These are phyloP conservation scores for Acanthochromis polyacanthus DNA, from an alignment of 2,113 vertebrate genomes.

Conservation along the genomic window DNA sequence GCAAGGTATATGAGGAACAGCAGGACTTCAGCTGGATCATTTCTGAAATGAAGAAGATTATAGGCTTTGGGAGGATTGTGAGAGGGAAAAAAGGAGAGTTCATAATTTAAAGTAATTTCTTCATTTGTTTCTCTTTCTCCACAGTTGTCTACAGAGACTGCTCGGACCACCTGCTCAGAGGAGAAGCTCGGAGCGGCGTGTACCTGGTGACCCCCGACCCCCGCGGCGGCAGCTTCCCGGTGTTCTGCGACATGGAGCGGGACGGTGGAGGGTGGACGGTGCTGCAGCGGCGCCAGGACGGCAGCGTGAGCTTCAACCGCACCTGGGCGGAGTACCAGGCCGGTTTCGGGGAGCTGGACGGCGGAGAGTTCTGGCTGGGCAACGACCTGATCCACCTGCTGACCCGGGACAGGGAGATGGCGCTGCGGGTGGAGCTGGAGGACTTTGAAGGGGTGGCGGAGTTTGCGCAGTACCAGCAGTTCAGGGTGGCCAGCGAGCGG, in stretches of 20 bases:
- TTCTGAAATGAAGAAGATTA: background rate
- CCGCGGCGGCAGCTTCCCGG: slow-evolving; percentile 86
- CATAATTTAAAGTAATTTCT: background rate
- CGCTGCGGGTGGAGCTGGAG: slow-evolving; percentile 93
- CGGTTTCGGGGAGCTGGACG: slow-evolving; percentile 90
- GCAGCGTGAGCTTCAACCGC: slow-evolving; percentile 92
- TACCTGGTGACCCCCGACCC: slow-evolving; percentile 89
- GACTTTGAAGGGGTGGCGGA: slow-evolving; percentile 88
- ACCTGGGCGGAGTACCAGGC: slow-evolving; percentile 92
- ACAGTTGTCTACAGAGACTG: slow-evolving; percentile 86
- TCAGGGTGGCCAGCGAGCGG: slow-evolving; percentile 92
- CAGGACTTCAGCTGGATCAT: background rate
- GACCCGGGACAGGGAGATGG: slow-evolving; percentile 91
- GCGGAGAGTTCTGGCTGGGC: slow-evolving; percentile 94
- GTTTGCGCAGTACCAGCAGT: slow-evolving; percentile 90
- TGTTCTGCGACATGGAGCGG: slow-evolving; percentile 94
- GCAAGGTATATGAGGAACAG: background rate
- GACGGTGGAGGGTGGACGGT: slow-evolving; percentile 93
- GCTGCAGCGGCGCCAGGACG: slow-evolving; percentile 90
- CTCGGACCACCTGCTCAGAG: slow-evolving; percentile 86
- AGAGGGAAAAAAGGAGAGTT: background rate
- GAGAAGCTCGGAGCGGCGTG: slow-evolving; percentile 81
- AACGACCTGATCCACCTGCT: slow-evolving; percentile 93
- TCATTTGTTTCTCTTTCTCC: background rate
- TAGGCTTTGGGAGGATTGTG: background rate